Evolutionary conservation across 2,113 vertebrate species (phyloP), one percentile per base, ranked within the genome.

Genomic region (Paracanthobrama guichenoti): DNA sequence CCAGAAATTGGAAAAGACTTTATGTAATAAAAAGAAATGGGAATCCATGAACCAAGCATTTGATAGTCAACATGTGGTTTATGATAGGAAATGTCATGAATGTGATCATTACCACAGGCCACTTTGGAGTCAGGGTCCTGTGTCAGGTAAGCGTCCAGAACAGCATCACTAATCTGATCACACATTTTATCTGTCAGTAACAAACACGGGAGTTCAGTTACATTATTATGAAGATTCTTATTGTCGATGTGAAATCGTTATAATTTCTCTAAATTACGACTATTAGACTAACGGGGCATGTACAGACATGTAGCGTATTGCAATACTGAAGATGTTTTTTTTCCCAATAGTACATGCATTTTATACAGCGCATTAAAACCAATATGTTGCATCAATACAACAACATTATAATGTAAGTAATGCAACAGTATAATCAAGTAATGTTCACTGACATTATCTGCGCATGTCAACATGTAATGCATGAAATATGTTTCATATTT

Each of bases 101-200:
- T 55, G 24, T 13, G 18, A 22, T 55, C 3, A n/a, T 66, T 76
- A 94, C 94, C 94, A 89, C 94, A 95, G n/a, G 93, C 93, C 73
- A 94, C 94, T 87, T 91, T 94, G n/a, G 93, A 91, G 77, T 94
- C 92, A 0, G 93, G 93, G 84, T 94, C 94, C 24, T 91, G 78
- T 31, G 88, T 87, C 46, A 95, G 87, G 42, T 91, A 94, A 0
- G 93, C 94, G 80, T 95, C 94, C 0, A 95, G 90, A 1, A 94
- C 92, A 28, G 93, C 94, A 67, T 95, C 94, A 64, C 91, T 92
- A 50, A 92, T 91, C 76, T 94, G 94, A 83, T 94, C 93, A 67
- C 93, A 95, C 92, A 94, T 94, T 88, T 95, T 95, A 90, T 94
- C 93, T 94, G 89, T 74, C 26, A 80, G 76, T 14, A 20, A 26